Evolutionary conservation across 92 coral and sea anemone genomes (phyloP), one percentile per base, ranked within the genome.

Genomic region (Scolanthus callimorphus): DNA sequence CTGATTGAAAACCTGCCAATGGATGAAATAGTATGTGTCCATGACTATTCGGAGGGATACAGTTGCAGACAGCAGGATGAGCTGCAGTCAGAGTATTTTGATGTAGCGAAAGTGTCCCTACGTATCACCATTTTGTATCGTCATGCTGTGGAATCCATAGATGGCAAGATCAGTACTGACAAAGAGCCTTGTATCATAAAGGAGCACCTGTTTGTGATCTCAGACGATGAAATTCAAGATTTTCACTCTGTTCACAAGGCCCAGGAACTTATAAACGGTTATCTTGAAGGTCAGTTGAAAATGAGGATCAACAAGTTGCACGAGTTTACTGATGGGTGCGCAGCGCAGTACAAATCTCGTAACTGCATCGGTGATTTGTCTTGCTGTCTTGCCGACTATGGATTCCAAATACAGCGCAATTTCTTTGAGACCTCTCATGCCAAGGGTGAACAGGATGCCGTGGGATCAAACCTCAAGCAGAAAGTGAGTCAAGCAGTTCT

Each of bases 291-390:
- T 58, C 74, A 63, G 28, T 34, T 61, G 31, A 20, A 71, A 2
- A 46, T 73, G 31, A 43, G 55, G 44, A 52, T 64, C 2, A 44
- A n/a, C 22, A 62, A 63, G 49, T 30, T 79, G 3, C 75, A 80
- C 34, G 77, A 74, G 74, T 74, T 74, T 59, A 74, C 88, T 38
- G 78, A 74, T 44, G 82, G 82, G 2, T 74, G 82, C 57, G 60
- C 82, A 48, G 82, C 77, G 25, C 74, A 81, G 29, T 81, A 81
- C 50, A 81, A 74, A 60, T 74, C 75, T 11, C 31, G 74, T 0
- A 73, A 69, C 63, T 68, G 80, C 15, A 17, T 79, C 29, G 75
- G 85, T 6, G 80, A 82, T 25, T 27, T 75, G 31, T 69, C 83
- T 28, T 82, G 79, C 69, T 60, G 50, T 28, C 71, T 81, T 52